Conservation (phyloP, 2,113 vertebrate species). For the Eira barbara region DNA sequence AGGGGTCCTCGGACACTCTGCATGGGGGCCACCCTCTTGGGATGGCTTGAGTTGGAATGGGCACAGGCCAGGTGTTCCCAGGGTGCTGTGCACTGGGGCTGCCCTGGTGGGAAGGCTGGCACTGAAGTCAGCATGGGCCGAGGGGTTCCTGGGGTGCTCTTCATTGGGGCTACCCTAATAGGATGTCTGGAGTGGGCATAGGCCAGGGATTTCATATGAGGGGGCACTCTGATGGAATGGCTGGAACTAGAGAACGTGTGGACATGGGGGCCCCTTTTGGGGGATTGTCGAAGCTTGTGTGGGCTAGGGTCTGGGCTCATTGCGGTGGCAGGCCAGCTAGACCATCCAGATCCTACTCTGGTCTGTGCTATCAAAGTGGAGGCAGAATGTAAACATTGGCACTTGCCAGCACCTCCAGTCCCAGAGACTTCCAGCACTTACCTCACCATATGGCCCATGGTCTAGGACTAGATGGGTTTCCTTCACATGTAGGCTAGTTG, state of each 20-base stretch:
- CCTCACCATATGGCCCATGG: not conserved
- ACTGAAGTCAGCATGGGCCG: not conserved
- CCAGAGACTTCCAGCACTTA: not conserved
- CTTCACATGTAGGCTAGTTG: not conserved
- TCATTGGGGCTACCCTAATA: not conserved
- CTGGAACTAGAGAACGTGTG: not conserved
- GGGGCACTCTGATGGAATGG: not conserved
- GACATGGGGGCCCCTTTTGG: not conserved
- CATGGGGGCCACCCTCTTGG: too few species aligned
- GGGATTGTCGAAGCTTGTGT: not conserved
- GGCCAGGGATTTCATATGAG: not conserved
- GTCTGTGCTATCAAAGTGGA: not conserved
- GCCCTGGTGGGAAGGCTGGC: not conserved
- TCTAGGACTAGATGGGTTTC: not conserved
- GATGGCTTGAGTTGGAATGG: not conserved
- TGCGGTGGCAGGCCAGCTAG: not conserved
- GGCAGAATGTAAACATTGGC: not conserved
- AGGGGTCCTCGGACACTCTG: not conserved
- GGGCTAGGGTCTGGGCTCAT: not conserved
- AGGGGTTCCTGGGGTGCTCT: not conserved
- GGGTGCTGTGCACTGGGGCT: not conserved
- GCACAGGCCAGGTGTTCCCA: not conserved
- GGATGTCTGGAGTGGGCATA: not conserved
- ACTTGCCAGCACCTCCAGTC: not conserved
- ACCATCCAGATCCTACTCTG: not conserved